phyloP scores from a whole-genome alignment of 2,888 invertebrate genomes.

The Chirona hameri region DNA sequence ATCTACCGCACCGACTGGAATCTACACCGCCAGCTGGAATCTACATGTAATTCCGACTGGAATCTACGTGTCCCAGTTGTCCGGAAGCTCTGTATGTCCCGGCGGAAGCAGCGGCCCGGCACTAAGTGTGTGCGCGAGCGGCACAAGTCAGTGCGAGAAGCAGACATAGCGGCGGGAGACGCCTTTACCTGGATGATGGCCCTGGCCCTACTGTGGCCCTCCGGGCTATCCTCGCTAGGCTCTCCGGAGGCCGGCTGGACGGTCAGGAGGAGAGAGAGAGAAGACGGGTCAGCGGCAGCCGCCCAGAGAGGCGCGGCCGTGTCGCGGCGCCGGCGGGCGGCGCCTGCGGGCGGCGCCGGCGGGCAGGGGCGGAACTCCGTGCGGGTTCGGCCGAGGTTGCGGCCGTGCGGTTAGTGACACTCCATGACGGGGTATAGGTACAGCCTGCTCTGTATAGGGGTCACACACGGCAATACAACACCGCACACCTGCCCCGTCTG shows the following conservation, averaged over 20 bases:
- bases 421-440: neutral
- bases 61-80: too few relatives aligned
- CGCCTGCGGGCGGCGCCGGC: neutral
- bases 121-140: neutral
- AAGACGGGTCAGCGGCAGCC: neutral
- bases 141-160: neutral
- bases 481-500: too few relatives aligned
- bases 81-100: too few relatives aligned
- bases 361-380: neutral
- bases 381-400: neutral
- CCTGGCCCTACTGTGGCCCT: conserved; percentile 35
- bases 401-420: neutral
- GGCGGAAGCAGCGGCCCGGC: neutral
- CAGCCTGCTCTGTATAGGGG: too few relatives aligned
- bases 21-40: too few relatives aligned
- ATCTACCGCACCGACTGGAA: too few relatives aligned
- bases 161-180: neutral
- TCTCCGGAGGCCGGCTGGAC: neutral
- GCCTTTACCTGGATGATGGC: conserved; percentile 39
- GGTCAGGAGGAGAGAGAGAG: neutral
- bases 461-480: too few relatives aligned
- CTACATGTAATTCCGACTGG: too few relatives aligned
- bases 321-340: neutral
- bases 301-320: neutral
- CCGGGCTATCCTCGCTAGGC: conserved; percentile 35